phyloP scores from a whole-genome alignment of 2,113 vertebrate genomes.

The Podarcis muralis region DNA sequence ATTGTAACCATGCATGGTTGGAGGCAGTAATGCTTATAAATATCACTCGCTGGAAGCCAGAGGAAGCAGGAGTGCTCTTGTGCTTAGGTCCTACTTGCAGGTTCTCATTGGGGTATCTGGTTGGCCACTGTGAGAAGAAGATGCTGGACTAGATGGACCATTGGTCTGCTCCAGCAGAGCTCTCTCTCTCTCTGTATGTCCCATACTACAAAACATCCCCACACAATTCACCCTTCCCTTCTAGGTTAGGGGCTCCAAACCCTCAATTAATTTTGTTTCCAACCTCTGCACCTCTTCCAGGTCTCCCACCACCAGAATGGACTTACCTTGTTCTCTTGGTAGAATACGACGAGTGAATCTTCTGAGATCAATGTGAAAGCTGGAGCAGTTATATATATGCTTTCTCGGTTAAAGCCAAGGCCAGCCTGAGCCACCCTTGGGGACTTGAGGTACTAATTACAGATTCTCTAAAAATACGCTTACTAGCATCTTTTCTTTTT shows the following conservation, averaged over 20 bases:
- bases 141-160: no score
- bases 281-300: neutral
- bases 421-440: neutral
- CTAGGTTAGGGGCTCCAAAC: neutral
- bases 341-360: neutral
- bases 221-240: no score
- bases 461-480: neutral
- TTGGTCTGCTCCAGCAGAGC: no score
- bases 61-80: no score
- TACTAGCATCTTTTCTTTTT: neutral
- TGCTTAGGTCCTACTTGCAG: no score
- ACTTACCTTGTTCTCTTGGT: neutral
- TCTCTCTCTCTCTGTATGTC: no score
- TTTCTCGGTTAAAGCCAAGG: neutral
- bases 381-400: neutral
- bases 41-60: no score
- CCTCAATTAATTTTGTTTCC: neutral
- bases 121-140: no score
- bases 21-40: no score
- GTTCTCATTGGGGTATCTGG: no score
- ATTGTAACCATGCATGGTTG: no score
- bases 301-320: neutral
- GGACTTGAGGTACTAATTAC: neutral
- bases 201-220: no score
- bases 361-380: neutral